phyloP scores from a whole-genome alignment of 64 coral and sea anemone species.

The Actinia tenebrosa region DNA sequence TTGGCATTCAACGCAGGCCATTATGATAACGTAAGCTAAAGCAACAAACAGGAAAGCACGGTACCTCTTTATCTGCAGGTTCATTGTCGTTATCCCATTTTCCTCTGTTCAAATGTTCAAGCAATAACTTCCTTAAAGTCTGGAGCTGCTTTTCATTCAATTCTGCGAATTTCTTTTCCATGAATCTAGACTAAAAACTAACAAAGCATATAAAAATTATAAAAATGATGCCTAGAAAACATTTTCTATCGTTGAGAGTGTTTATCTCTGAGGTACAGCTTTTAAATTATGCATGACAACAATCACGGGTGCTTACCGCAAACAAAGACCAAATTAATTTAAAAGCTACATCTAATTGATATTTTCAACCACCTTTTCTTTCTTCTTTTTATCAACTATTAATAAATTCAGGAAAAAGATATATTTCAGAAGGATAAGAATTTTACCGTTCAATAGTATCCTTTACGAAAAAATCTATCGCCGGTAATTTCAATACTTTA shows the following conservation, averaged over 20 bases:
- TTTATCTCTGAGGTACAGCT: neutral
- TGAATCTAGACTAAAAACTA: neutral
- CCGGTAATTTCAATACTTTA: neutral
- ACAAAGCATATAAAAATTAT: neutral
- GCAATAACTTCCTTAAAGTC: slow-evolving; percentile 5
- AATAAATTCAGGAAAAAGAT: neutral
- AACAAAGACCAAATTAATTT: neutral
- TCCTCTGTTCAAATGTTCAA: neutral
- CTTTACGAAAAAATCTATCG: neutral
- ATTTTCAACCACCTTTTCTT: neutral
- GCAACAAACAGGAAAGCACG: neutral
- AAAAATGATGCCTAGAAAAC: neutral
- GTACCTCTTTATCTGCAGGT: neutral
- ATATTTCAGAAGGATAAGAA: no score
- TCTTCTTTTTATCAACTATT: neutral
- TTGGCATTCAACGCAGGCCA: neutral
- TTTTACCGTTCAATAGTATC: no score
- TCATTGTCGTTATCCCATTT: neutral
- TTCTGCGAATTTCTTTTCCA: slow-evolving; percentile 23
- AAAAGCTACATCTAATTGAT: neutral
- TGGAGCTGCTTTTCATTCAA: slow-evolving; percentile 18
- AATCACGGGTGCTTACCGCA: neutral
- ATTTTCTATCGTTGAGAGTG: neutral
- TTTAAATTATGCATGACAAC: neutral
- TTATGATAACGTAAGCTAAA: neutral